Evolutionary conservation across 2,888 invertebrate species (phyloP), one percentile per base, ranked within the genome.

Genomic region (Drosophila suboccidentalis): DNA sequence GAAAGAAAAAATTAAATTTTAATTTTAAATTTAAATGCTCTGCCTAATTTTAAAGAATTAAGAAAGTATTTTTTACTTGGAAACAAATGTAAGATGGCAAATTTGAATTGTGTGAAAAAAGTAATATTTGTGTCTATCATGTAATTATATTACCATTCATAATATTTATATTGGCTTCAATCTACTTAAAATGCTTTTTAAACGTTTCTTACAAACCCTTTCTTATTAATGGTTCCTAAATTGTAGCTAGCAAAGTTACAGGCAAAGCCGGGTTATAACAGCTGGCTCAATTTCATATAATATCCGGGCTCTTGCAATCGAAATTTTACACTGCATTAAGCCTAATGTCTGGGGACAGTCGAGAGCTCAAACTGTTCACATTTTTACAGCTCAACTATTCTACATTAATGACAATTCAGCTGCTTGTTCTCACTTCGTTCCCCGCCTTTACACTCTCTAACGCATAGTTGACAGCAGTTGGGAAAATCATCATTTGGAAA

Each of bases 361-460:
- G 32, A 44, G 10, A 47, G 9, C 43, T 59, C 17, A 17, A 53
- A 61, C 22, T 49, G 41, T 49, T 26, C 26, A 29, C 19, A 51
- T 60, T 55, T 59, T 63, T n/a, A 47, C 59, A 74, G 71, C 41
- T 63, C 43, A 63, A 67, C 62, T 57, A 54, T 55, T 54, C 3
- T 15, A 38, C 38, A 57, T 34, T 34, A 32, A 32, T 57, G 38
- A 9, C 36, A 38, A 57, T 38, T 57, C 29, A 47, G 46, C 36
- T 51, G 51, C 32, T 46, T 54, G 11, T 58, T 36, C 34, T 34
- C 53, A 47, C 47, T 32, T 26, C 13, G 15, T 11, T 50, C 38
- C 3, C 13, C 11, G 8, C n/a, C 13, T 6, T 9, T 13, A n/a
- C 11, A 19, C 19, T 13, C 5, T 2, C 3, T n/a, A 13, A 10